Base-by-base conservation (phyloP, 2,888 invertebrate genomes). In the Lottia scabra region DNA sequence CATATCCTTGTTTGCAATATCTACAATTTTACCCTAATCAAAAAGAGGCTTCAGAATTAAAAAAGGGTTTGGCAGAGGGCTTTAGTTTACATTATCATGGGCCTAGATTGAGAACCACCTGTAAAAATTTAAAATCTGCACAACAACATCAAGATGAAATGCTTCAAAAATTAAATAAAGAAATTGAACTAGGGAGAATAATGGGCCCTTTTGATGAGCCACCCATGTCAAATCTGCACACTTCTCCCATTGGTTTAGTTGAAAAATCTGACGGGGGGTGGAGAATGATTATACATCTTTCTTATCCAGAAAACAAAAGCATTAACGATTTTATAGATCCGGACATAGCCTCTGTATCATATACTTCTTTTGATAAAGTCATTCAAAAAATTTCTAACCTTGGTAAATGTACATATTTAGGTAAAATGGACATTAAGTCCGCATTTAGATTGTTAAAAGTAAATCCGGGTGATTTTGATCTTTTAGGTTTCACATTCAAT, bases 381-480 rank as follows among this genome's bases (percentile, higher is more conserved):
- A 38, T 64, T 64, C 23, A 15, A 16, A 64, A 30, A 38, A 4
- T 64, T 64, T 23, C 26, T n/a, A 15, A 27, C 15, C 23, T n/a
- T 23, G 63, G n/a, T n/a, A n/a, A 27, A 46, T 26, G 16, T 23
- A 12, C 15, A 16, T 69, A 44, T 26, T 45, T 63, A 26, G 70
- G 63, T 19, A 67, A 70, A 48, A 63, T 44, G 13, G 70, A 71
- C 43, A n/a, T n/a, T n/a, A n/a, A 67, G 62, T 67, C 67, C 23
- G 71, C 71, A 30, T 74, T 71, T 64, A 30, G 71, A 19, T 63
- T 71, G 6, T 44, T 71, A 44, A 65, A 56, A 1, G 27, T 71
- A 2, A 13, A 64, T 30, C 71, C 68, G 4, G n/a, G n/a, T 16
- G 71, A 74, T 67, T 71, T 74, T 68, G 67, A 68, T 23, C 27